Evolutionary conservation across 2,797 vertebrate species (phyloP), one percentile per base, ranked within the genome.

Genomic region (Etheostoma nigrum): DNA sequence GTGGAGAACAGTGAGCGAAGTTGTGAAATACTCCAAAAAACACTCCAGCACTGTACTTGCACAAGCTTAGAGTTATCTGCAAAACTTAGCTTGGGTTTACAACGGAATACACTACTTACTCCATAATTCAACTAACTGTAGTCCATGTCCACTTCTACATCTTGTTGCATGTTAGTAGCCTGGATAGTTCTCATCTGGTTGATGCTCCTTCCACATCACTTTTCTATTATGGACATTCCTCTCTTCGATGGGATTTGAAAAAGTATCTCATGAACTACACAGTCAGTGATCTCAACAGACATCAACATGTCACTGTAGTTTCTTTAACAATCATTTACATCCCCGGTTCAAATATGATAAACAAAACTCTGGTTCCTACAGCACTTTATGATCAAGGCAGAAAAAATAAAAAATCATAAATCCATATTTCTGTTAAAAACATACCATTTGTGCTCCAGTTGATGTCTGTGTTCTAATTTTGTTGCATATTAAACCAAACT

Each of bases 201-300:
- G 63, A 5, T 49, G 52, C 21, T 12, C 53, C 36, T 63, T 62
- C 72, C 59, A 60, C 62, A 59, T 67, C 25, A 18, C 61, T 44
- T 47, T 51, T 55, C 53, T 44, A 15, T 76, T 23, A 66, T 14
- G 4, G 21, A 40, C 58, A 19, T 60, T 30, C 4, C 48, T 63
- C 44, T 47, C 49, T 52, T 42, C 21, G 25, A 33, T 55, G 42
- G 55, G 55, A 49, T 51, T 21, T 64, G 61, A 49, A 63, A 36
- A 63, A 15, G 53, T 59, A 54, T 54, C 73, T 30, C 7, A 40
- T 61, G 36, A 75, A 23, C n/a, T n/a, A 25, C 45, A 16, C 58
- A 76, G 62, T 14, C 36, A 52, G 71, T 45, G 42, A 69, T 72
- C 72, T 79, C 54, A 57, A 9, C 49, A 45, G 59, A 69, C 18